A percentile compares a stretch with the other conserved stretches of the same genome.
Evolutionary conservation across 2,888 invertebrate species (phyloP).

Genomic region (Rhorus exstirpatorius): DNA sequence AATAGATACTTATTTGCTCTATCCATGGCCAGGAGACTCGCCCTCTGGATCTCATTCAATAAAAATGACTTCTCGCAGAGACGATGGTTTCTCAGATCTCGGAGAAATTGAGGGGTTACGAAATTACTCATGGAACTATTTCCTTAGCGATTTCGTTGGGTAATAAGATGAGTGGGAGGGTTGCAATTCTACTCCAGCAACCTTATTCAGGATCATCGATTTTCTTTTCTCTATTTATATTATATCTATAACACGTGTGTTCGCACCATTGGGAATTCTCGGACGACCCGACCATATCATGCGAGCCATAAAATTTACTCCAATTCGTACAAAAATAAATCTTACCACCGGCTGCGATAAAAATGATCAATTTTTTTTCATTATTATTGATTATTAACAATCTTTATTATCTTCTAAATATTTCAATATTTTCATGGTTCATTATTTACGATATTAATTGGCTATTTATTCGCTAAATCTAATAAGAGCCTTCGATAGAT

Average conservation of each 20-base stretch:
- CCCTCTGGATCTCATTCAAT: constrained; percentile 64
- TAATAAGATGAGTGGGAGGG: constrained; percentile 54
- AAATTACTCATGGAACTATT: constrained; percentile 73
- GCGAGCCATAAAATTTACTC: constrained; percentile 9
- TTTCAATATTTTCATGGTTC: no score
- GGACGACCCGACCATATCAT: constrained; percentile 13
- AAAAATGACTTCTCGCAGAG: constrained; percentile 70
- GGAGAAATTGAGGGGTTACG: constrained; percentile 47
- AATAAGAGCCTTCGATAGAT: no score
- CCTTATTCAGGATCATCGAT: constrained; percentile 22
- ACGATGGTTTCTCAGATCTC: constrained; percentile 60
- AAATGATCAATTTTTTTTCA: background rate
- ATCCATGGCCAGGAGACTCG: constrained; percentile 22
- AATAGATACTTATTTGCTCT: constrained; percentile 62
- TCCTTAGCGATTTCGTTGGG: constrained; percentile 64
- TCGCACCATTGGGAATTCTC: constrained; percentile 52
- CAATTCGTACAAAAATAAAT: background rate
- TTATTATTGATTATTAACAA: background rate
- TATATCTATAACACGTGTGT: constrained; percentile 29
- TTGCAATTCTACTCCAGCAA: constrained; percentile 31
- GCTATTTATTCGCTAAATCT: no score
- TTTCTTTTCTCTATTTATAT: constrained; percentile 49
- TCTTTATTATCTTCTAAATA: no score
- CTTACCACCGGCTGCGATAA: background rate
- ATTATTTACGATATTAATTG: no score